Conservation (phyloP, 2,797 vertebrate genomes). For the Pseudochirops corinnae region DNA sequence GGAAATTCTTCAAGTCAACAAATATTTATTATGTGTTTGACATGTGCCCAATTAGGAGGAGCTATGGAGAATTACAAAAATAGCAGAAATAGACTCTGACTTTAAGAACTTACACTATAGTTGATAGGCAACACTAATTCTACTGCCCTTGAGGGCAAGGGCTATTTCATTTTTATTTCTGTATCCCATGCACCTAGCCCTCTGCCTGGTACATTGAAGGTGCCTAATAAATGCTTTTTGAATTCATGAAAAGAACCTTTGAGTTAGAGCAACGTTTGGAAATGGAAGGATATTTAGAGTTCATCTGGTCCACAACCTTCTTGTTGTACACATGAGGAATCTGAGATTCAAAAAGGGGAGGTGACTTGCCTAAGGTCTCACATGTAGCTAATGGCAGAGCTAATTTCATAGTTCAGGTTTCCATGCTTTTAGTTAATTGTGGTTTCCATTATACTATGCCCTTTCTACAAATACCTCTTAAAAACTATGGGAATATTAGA, state of each 20-base stretch:
- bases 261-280: neutral
- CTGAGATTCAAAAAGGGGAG: neutral
- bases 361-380: neutral
- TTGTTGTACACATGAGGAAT: neutral
- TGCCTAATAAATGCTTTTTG: neutral
- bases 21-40: neutral
- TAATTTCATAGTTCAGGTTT: neutral
- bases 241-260: neutral
- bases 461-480: neutral
- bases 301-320: neutral
- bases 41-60: neutral
- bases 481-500: neutral
- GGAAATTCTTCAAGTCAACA: constrained; percentile 2
- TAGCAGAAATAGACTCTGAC: neutral
- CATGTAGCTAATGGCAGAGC: neutral
- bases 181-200: neutral
- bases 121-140: too few relatives aligned
- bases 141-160: neutral
- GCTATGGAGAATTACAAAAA: neutral
- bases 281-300: neutral
- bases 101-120: neutral
- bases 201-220: neutral
- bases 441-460: neutral
- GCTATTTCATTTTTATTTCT: neutral
- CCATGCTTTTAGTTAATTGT: neutral